phyloP scores from a whole-genome alignment of 2,888 invertebrate genomes.

The Yponomeuta cagnagella region DNA sequence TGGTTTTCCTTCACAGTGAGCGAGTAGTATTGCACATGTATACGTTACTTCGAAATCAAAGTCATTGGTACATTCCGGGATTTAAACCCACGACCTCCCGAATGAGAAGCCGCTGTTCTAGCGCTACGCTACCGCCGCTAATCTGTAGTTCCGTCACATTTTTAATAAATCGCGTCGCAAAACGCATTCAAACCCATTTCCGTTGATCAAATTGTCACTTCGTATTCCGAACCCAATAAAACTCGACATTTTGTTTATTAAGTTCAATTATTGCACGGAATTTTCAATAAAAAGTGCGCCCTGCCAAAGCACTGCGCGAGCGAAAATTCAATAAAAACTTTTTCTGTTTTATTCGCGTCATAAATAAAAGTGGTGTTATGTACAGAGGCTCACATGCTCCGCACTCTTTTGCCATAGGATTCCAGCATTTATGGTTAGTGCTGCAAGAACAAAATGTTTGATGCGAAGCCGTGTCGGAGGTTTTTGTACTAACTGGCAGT shows the following conservation, averaged over 20 bases:
- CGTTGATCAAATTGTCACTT: background rate
- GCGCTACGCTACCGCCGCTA: too few relatives aligned
- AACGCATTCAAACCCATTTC: background rate
- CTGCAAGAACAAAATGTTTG: background rate
- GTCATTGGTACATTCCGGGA: too few relatives aligned
- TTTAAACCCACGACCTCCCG: too few relatives aligned
- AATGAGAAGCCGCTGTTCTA: too few relatives aligned
- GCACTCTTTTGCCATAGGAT: background rate
- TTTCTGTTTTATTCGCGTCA: background rate
- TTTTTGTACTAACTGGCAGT: background rate
- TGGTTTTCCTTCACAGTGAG: too few relatives aligned
- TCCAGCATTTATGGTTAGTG: background rate
- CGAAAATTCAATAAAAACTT: constrained; percentile 2
- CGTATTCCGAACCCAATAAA: background rate
- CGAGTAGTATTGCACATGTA: too few relatives aligned
- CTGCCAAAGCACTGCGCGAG: background rate
- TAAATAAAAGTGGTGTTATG: background rate
- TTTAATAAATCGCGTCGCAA: background rate
- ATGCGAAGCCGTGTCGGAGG: background rate
- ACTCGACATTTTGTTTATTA: background rate
- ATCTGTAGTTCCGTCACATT: too few relatives aligned
- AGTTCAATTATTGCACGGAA: background rate
- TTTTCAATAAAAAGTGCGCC: background rate
- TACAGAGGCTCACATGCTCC: background rate
- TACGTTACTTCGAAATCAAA: too few relatives aligned